Evolutionary conservation across 2,113 vertebrate genomes (phyloP).

Genomic region (Centropus unirufus): DNA sequence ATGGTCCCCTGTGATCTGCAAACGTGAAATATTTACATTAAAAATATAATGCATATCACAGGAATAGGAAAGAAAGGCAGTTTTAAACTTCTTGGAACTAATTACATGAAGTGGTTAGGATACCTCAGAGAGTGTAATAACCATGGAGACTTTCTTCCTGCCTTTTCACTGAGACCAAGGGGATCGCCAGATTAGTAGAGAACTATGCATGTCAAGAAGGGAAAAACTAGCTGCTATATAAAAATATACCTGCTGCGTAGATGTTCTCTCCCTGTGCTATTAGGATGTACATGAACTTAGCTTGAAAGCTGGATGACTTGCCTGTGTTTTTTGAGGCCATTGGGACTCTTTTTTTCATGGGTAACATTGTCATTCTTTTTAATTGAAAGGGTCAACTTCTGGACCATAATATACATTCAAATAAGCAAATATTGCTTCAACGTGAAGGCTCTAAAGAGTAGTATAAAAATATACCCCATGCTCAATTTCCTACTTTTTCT

Average conservation of each 20-base stretch:
- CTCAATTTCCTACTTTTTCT: not conserved
- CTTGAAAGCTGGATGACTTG: not conserved
- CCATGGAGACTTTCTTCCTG: not conserved
- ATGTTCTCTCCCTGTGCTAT: not conserved
- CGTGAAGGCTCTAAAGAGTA: not conserved
- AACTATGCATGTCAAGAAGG: not conserved
- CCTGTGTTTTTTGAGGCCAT: not conserved
- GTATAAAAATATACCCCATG: not conserved
- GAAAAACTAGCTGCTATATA: not conserved
- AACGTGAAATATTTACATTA: constrained; percentile 14
- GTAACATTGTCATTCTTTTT: not conserved
- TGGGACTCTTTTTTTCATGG: not conserved
- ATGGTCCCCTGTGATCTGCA: constrained; percentile 8
- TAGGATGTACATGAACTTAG: not conserved
- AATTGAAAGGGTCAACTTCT: not conserved
- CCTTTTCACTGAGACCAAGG: not conserved
- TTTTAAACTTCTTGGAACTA: not conserved
- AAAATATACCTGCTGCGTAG: not conserved
- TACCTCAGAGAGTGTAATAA: not conserved
- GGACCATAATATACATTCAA: not conserved
- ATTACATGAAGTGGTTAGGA: not conserved
- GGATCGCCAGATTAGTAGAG: not conserved
- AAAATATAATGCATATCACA: constrained; percentile 15
- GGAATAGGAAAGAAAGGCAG: not conserved
- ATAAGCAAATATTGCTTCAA: not conserved